Evolutionary conservation across 2,797 vertebrate genomes (phyloP).

Genomic region (Carduelis carduelis): DNA sequence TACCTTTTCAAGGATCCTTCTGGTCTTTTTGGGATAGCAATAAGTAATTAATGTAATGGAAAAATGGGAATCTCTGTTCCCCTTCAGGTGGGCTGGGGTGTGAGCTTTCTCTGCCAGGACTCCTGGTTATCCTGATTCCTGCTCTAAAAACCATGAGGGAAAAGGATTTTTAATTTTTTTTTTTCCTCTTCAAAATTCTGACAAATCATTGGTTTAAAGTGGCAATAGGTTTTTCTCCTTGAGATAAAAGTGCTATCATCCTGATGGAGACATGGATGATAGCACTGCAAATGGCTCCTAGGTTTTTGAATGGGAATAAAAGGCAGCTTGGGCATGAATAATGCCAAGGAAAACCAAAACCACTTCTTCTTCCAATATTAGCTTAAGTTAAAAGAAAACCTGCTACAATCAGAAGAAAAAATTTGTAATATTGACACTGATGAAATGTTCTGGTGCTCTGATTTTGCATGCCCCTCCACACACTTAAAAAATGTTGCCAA

Average conservation of each 20-base stretch:
- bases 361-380: not conserved
- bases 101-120: not conserved
- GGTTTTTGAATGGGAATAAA: not conserved
- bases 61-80: not conserved
- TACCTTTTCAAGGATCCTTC: not conserved
- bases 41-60: not conserved
- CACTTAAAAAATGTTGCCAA: not conserved
- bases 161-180: not conserved
- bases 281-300: not conserved
- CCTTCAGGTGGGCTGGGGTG: not conserved
- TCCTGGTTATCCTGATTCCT: not conserved
- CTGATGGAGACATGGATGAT: not conserved
- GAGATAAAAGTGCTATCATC: not conserved
- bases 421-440: not conserved
- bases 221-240: not conserved
- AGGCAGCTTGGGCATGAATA: not conserved
- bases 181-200: not conserved
- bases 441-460: not conserved
- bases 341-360: not conserved
- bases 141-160: not conserved
- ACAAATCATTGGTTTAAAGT: not conserved
- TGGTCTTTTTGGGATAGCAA: not conserved
- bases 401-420: not conserved
- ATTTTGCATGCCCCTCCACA: not conserved
- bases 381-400: not conserved